A percentile compares a stretch with the other conserved stretches of the same genome.
phyloP scores from a whole-genome alignment of 1,140 invertebrate genomes.

The Centruroides vittatus region DNA sequence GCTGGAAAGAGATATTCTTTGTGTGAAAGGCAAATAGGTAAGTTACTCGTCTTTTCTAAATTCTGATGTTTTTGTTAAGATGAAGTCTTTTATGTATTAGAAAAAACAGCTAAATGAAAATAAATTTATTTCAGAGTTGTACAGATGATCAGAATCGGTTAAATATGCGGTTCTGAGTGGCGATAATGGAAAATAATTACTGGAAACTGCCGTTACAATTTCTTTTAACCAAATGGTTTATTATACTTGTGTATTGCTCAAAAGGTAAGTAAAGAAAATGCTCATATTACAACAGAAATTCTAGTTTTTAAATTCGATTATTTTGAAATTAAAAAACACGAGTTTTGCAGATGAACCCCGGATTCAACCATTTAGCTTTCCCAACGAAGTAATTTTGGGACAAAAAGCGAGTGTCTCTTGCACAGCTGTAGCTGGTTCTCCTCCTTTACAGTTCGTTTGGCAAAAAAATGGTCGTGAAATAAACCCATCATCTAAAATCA shows the following conservation, averaged over 20 bases:
- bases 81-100: no score
- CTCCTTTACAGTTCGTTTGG: conserved; percentile 8
- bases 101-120: no score
- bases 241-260: not conserved
- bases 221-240: not conserved
- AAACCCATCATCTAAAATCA: not conserved
- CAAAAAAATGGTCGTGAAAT: conserved; percentile 8
- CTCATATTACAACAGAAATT: no score
- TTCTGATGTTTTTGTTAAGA: no score
- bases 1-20: no score
- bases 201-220: not conserved
- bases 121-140: no score
- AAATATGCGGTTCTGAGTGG: not conserved
- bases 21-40: no score
- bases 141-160: no score
- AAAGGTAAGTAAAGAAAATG: not conserved
- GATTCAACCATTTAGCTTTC: conserved; percentile 12
- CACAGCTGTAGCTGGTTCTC: conserved; percentile 3
- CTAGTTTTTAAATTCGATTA: not conserved
- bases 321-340: no score
- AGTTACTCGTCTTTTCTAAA: no score
- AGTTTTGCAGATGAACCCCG: conserved; percentile 1
- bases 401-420: conserved; percentile 8
- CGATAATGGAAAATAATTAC: not conserved
- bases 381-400: conserved; percentile 5